phyloP scores from a whole-genome alignment of 2,797 vertebrate species.

The Helostoma temminkii region DNA sequence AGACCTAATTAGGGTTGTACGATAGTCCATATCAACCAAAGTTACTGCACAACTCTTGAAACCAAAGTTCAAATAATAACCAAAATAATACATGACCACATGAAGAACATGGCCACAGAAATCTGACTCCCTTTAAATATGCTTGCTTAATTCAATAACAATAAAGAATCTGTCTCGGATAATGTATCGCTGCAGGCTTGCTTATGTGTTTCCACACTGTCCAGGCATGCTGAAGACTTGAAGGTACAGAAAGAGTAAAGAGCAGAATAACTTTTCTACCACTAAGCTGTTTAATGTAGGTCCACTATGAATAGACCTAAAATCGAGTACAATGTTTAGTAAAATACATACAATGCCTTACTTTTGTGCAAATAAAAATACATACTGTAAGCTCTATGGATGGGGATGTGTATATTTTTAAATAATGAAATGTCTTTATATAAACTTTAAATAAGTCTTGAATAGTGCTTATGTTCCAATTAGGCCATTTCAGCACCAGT shows the following conservation, averaged over 20 bases:
- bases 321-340: not conserved
- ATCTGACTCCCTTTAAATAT: not conserved
- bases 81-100: not conserved
- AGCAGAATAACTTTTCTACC: not conserved
- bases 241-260: not conserved
- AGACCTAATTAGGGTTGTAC: not conserved
- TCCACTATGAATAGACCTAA: not conserved
- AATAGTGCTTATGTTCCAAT: too few relatives aligned
- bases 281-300: constrained; percentile 15
- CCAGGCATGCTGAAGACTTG: not conserved
- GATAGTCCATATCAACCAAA: not conserved
- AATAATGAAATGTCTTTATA: not conserved
- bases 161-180: too few relatives aligned
- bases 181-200: not conserved
- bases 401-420: not conserved
- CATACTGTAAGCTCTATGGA: not conserved
- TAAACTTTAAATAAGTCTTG: constrained; percentile 36
- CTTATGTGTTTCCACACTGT: not conserved
- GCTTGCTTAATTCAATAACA: not conserved
- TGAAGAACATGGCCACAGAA: not conserved
- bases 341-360: too few relatives aligned
- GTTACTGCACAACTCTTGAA: not conserved
- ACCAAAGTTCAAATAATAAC: too few relatives aligned
- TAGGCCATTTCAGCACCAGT: constrained; percentile 50
- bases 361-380: not conserved